phyloP scores from a whole-genome alignment of 30 jellyfish, hydroid and myxozoan genomes.

The Turritopsis rubra region DNA sequence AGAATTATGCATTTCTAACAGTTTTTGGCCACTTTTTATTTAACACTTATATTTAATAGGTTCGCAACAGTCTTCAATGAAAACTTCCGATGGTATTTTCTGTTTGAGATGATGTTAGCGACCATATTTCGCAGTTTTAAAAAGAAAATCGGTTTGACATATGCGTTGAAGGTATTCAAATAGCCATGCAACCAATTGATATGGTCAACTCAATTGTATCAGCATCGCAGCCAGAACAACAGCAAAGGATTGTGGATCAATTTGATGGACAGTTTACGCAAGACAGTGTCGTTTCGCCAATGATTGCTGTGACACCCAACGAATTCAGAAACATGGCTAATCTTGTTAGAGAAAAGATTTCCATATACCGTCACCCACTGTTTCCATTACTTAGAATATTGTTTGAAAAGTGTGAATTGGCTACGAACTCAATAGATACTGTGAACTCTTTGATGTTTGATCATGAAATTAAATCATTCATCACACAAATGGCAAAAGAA shows the following conservation, averaged over 20 bases:
- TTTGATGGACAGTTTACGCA: neutral
- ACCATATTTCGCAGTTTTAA: too few relatives aligned
- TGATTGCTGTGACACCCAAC: neutral
- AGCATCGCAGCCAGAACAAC: neutral
- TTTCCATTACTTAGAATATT: slow-evolving; percentile 63
- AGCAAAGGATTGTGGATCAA: slow-evolving; percentile 13
- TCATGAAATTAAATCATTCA: slow-evolving; percentile 64
- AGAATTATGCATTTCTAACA: too few relatives aligned
- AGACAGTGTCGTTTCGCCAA: neutral
- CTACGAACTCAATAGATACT: slow-evolving; percentile 82
- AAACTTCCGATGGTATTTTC: too few relatives aligned
- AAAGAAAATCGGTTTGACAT: too few relatives aligned
- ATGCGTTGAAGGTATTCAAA: too few relatives aligned
- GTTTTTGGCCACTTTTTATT: too few relatives aligned
- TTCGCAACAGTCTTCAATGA: too few relatives aligned
- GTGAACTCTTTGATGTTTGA: slow-evolving; percentile 77
- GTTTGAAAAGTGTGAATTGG: slow-evolving; percentile 86
- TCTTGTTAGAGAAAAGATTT: slow-evolving; percentile 55
- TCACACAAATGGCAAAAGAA: slow-evolving; percentile 81
- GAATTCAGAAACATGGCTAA: slow-evolving; percentile 22
- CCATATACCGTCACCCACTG: slow-evolving; percentile 89
- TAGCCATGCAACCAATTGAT: neutral
- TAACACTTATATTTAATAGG: too few relatives aligned
- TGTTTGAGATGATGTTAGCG: too few relatives aligned
- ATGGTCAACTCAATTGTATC: neutral